Percentiles rank a stretch among this genome's conserved stretches.
Conservation (phyloP, 2,797 vertebrate genomes). For the Pseudochirops cupreus region DNA sequence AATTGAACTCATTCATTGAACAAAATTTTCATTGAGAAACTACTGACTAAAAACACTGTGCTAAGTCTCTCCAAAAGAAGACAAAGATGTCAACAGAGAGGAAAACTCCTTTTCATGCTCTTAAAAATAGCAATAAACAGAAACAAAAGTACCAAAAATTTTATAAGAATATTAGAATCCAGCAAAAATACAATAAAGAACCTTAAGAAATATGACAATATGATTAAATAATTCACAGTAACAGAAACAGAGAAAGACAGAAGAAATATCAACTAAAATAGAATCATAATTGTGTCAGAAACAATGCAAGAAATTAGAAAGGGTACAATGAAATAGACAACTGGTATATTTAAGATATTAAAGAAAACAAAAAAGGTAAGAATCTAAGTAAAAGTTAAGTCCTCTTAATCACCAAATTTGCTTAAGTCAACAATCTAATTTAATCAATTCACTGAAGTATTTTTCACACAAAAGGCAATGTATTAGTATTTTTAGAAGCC, state of each 20-base stretch:
- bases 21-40: too few relatives aligned
- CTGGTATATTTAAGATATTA: background rate
- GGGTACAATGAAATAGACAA: background rate
- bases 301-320: background rate
- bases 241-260: background rate
- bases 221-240: background rate
- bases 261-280: background rate
- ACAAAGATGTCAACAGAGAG: too few relatives aligned
- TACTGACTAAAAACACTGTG: too few relatives aligned
- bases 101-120: too few relatives aligned
- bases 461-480: too few relatives aligned
- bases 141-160: background rate
- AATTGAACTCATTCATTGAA: too few relatives aligned
- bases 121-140: too few relatives aligned
- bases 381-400: background rate
- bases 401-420: background rate
- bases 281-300: background rate
- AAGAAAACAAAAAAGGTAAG: too few relatives aligned
- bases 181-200: background rate
- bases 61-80: too few relatives aligned
- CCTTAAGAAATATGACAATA: background rate
- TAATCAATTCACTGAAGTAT: too few relatives aligned
- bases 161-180: background rate
- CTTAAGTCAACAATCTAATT: background rate
- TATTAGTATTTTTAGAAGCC: too few relatives aligned